Conservation (phyloP, 2,888 invertebrate species). For the Ichneumoninae sp. region DNA sequence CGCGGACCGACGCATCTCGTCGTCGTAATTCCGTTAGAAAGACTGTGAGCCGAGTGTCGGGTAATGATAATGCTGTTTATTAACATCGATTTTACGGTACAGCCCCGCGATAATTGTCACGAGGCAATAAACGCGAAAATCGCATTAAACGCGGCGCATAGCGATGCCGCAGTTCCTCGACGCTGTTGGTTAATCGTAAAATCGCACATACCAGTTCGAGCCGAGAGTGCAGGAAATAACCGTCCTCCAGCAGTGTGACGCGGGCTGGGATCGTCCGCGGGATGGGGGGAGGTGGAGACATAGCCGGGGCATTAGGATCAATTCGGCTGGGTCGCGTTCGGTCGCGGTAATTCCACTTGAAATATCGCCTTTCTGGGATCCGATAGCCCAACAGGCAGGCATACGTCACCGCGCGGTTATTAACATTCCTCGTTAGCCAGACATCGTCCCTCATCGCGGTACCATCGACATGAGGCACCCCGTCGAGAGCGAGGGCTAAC, state of each 20-base stretch:
- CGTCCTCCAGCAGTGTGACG: background rate
- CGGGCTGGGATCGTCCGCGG: slow-evolving; percentile 22
- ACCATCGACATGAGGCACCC: background rate
- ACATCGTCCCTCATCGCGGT: slow-evolving; percentile 16
- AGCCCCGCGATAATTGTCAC: slow-evolving; percentile 19
- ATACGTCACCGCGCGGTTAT: slow-evolving; percentile 48
- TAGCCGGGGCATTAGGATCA: slow-evolving; percentile 38
- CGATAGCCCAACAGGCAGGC: slow-evolving; percentile 38
- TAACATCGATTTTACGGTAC: slow-evolving; percentile 3
- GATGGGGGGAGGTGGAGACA: slow-evolving; percentile 11
- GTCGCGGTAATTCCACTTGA: slow-evolving; percentile 53
- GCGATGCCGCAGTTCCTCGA: background rate
- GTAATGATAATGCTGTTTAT: slow-evolving; percentile 14
- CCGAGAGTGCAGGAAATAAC: slow-evolving; percentile 20
- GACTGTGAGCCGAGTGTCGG: slow-evolving; percentile 4
- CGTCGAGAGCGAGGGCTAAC: background rate
- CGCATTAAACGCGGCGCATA: slow-evolving; percentile 18
- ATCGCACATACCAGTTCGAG: slow-evolving; percentile 28
- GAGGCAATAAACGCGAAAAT: slow-evolving; percentile 38
- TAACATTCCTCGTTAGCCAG: slow-evolving; percentile 53
- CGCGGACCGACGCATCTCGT: background rate
- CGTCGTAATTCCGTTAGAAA: background rate
- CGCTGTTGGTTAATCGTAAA: slow-evolving; percentile 45
- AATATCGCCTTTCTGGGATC: slow-evolving; percentile 58
- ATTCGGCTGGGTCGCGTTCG: slow-evolving; percentile 41